These are phyloP conservation scores for Andrena fulva DNA, from an alignment of 2,888 invertebrate species.

Conservation along the genomic window DNA sequence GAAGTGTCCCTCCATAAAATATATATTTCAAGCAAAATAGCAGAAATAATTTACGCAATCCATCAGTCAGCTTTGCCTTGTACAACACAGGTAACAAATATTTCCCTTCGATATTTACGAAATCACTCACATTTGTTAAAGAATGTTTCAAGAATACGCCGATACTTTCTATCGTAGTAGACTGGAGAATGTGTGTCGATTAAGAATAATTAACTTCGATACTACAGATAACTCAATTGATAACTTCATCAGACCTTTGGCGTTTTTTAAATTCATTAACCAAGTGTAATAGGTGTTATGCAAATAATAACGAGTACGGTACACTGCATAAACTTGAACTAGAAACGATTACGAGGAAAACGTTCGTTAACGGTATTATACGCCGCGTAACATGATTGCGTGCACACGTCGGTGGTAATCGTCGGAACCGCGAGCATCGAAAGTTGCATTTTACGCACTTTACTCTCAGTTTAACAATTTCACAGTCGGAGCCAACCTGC, in stretches of 20 bases:
- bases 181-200: background rate
- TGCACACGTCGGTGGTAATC: background rate
- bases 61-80: no score
- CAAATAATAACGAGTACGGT: background rate
- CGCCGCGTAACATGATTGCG: constrained; percentile 4
- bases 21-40: no score
- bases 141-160: background rate
- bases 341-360: background rate
- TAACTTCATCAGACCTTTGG: background rate
- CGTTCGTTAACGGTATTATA: constrained; percentile 18
- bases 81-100: no score
- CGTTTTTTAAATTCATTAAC: background rate
- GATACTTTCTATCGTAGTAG: background rate
- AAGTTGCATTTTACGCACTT: constrained; percentile 23
- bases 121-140: background rate
- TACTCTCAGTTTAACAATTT: constrained; percentile 17
- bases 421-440: constrained; percentile 11
- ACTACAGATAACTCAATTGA: background rate
- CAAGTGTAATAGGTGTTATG: background rate
- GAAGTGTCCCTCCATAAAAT: no score
- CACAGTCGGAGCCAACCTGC: constrained; percentile 25
- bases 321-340: background rate
- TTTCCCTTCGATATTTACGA: no score
- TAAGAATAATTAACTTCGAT: background rate
- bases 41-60: no score